These are phyloP conservation scores for Phaenicophaeus curvirostris DNA, from an alignment of 2,797 vertebrate species.

Conservation along the genomic window DNA sequence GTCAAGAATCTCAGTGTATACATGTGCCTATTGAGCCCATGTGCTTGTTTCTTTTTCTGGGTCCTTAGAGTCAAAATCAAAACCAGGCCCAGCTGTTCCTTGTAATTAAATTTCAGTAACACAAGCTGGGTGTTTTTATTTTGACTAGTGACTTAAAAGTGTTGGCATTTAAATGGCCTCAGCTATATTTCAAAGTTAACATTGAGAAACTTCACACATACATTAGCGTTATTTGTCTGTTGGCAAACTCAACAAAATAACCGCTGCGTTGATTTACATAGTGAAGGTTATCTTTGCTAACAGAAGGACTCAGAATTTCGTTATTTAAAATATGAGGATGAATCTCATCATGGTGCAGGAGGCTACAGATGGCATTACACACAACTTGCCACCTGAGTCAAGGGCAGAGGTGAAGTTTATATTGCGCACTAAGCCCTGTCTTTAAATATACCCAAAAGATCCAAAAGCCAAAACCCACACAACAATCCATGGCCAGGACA, in stretches of 20 bases:
- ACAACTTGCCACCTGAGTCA: background rate
- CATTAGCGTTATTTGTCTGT: conserved; percentile 54
- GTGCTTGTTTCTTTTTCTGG: background rate
- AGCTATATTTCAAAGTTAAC: conserved; percentile 59
- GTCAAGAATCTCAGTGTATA: background rate
- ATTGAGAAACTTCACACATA: conserved; percentile 53
- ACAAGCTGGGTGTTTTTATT: conserved; percentile 46
- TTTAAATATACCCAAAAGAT: background rate
- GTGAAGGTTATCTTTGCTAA: conserved; percentile 65
- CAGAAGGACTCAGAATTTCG: conserved; percentile 34
- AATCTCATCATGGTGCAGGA: conserved; percentile 16
- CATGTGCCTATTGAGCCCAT: background rate
- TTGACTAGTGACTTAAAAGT: conserved; percentile 64
- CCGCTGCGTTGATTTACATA: conserved; percentile 48
- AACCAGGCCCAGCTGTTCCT: conserved; percentile 54
- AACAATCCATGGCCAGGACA: background rate
- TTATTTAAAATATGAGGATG: conserved; percentile 37
- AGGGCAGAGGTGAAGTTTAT: conserved; percentile 20
- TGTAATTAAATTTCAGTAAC: conserved; percentile 59
- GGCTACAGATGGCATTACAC: background rate
- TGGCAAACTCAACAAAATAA: conserved; percentile 61
- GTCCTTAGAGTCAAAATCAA: conserved; percentile 44
- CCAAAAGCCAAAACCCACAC: background rate
- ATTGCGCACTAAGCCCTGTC: background rate
- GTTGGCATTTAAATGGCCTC: conserved; percentile 60